Conservation (phyloP, 2,797 vertebrate genomes). For the Urophycis tenuis region DNA sequence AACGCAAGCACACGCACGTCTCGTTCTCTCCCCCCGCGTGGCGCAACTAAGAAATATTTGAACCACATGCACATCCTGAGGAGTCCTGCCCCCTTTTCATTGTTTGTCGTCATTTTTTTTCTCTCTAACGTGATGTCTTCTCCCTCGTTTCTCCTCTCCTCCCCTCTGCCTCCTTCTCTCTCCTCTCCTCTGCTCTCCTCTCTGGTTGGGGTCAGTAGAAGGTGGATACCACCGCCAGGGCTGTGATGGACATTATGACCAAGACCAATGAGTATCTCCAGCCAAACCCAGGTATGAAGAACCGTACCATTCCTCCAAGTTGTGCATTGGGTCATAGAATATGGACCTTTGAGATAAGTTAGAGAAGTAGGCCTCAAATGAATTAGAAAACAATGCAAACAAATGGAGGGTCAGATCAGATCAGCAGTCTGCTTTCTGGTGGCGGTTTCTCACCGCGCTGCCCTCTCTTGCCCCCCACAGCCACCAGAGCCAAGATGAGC, state of each 20-base stretch:
- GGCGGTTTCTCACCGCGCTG: not conserved
- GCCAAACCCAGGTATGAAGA: slow-evolving; percentile 88
- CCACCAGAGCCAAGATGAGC: slow-evolving; percentile 96
- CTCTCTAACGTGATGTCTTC: not conserved
- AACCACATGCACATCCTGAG: not conserved
- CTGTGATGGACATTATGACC: slow-evolving; percentile 94
- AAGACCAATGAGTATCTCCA: slow-evolving; percentile 97
- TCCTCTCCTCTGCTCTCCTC: slow-evolving; percentile 25
- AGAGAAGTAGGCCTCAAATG: not conserved
- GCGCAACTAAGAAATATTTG: not conserved
- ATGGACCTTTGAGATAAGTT: not conserved
- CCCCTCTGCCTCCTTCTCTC: not conserved
- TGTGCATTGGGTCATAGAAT: not conserved
- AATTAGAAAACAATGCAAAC: not conserved
- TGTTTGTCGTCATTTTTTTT: not conserved
- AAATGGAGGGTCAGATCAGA: too few relatives aligned
- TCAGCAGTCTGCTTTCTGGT: not conserved
- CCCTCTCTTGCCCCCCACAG: slow-evolving; percentile 55
- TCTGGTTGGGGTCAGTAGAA: slow-evolving; percentile 68
- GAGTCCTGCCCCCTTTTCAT: not conserved
- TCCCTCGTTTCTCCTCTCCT: not conserved
- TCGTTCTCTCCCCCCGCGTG: not conserved
- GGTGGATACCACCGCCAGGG: slow-evolving; percentile 88
- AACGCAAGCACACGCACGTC: not conserved
- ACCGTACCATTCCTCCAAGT: not conserved